A percentile compares a stretch with the other conserved stretches of the same genome.
Conservation (phyloP, 2,888 invertebrate genomes). For the Linnaemya vulpina region DNA sequence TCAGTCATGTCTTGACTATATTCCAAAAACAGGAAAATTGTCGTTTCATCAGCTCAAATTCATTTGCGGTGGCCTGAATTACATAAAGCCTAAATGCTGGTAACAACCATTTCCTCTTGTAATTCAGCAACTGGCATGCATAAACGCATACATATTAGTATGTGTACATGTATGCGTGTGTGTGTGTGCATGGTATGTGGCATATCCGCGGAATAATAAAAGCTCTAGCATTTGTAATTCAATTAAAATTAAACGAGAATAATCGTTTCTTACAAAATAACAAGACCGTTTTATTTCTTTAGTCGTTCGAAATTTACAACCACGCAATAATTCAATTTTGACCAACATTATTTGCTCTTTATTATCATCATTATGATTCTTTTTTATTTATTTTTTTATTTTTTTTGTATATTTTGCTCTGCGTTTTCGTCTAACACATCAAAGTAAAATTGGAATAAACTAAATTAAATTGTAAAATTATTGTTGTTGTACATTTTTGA, state of each 20-base stretch:
- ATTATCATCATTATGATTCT: too few relatives aligned
- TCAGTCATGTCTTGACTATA: neutral
- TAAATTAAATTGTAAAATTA: constrained; percentile 70
- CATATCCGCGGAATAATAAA: constrained; percentile 35
- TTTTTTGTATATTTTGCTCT: constrained; percentile 4
- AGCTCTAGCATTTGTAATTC: constrained; percentile 50
- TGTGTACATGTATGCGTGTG: too few relatives aligned
- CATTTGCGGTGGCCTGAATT: neutral
- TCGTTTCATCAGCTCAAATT: neutral
- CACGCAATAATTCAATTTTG: constrained; percentile 72
- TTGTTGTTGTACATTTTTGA: constrained; percentile 50
- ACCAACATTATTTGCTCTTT: constrained; percentile 66
- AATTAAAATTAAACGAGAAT: constrained; percentile 51
- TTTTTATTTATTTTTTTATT: too few relatives aligned
- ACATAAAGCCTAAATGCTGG: neutral
- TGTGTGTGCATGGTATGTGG: too few relatives aligned
- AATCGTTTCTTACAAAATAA: constrained; percentile 49
- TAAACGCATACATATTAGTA: too few relatives aligned
- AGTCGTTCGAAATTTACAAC: constrained; percentile 26
- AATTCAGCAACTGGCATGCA: too few relatives aligned
- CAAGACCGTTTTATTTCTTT: constrained; percentile 42
- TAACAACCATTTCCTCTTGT: constrained; percentile 16
- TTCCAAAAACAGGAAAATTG: neutral
- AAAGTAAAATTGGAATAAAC: constrained; percentile 55
- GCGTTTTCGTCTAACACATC: constrained; percentile 39